A percentile compares a stretch with the other conserved stretches of the same genome.
These are phyloP conservation scores for Nyctalus aviator DNA, from an alignment of 2,797 vertebrate species.

Conservation along the genomic window DNA sequence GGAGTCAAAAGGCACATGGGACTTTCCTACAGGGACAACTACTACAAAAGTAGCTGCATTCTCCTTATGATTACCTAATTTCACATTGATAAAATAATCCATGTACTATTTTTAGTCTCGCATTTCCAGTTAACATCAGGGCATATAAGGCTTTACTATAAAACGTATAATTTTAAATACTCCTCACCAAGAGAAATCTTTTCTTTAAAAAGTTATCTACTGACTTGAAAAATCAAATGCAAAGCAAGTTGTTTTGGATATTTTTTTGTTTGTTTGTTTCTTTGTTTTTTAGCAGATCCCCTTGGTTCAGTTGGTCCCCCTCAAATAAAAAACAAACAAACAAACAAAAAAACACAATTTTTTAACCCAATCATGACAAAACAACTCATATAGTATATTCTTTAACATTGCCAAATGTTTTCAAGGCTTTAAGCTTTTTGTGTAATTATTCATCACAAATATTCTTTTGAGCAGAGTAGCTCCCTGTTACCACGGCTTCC, in stretches of 20 bases:
- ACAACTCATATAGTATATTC: not conserved
- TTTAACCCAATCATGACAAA: conserved; percentile 4
- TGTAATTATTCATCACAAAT: conserved; percentile 1
- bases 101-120: not conserved
- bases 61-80: not conserved
- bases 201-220: conserved; percentile 40
- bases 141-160: not conserved
- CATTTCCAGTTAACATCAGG: not conserved
- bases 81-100: not conserved
- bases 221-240: not conserved
- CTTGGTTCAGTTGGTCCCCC: not conserved
- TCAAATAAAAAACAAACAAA: conserved; percentile 29
- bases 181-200: conserved; percentile 4
- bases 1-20: not conserved
- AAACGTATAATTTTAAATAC: conserved; percentile 6
- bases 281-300: not conserved
- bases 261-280: not conserved
- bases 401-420: not conserved
- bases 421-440: conserved; percentile 8
- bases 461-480: not conserved
- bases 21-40: not conserved
- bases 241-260: not conserved
- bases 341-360: not conserved
- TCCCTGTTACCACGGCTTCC: not conserved
- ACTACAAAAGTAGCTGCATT: not conserved